A percentile compares a stretch with the other conserved stretches of the same genome.
phyloP scores from a whole-genome alignment of 23 tunicate species.

The Styela clava region DNA sequence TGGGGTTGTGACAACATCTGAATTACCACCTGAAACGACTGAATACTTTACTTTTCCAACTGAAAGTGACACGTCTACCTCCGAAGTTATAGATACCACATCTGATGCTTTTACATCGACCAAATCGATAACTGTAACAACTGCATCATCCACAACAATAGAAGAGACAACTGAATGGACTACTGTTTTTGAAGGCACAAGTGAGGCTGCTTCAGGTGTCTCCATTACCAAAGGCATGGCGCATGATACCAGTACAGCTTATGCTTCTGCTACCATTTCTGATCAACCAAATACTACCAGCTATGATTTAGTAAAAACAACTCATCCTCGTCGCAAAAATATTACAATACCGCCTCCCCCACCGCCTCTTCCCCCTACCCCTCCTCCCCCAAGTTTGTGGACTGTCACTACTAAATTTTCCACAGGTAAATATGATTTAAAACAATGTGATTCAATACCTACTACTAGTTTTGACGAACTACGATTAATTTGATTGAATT shows the following conservation, averaged over 20 bases:
- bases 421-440: neutral
- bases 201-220: neutral
- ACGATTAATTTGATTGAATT: too few relatives aligned
- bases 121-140: neutral
- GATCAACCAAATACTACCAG: neutral
- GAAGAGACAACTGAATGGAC: neutral
- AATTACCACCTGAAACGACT: neutral
- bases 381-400: neutral
- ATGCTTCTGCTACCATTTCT: neutral
- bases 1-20: too few relatives aligned
- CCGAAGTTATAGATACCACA: too few relatives aligned
- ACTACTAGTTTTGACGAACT: too few relatives aligned
- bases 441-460: neutral
- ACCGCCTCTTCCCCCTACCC: slow-evolving; percentile 55
- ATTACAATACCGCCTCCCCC: slow-evolving; percentile 48
- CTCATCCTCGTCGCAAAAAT: neutral
- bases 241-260: neutral
- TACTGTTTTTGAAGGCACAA: neutral
- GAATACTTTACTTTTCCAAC: neutral
- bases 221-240: neutral
- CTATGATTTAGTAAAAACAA: neutral
- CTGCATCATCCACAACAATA: neutral
- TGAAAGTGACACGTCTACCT: too few relatives aligned
- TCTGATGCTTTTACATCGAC: too few relatives aligned
- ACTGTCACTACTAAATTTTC: neutral